A percentile compares a stretch with the other conserved stretches of the same genome.
Evolutionary conservation across 2,113 vertebrate genomes (phyloP).

Genomic region (Channa maculata): DNA sequence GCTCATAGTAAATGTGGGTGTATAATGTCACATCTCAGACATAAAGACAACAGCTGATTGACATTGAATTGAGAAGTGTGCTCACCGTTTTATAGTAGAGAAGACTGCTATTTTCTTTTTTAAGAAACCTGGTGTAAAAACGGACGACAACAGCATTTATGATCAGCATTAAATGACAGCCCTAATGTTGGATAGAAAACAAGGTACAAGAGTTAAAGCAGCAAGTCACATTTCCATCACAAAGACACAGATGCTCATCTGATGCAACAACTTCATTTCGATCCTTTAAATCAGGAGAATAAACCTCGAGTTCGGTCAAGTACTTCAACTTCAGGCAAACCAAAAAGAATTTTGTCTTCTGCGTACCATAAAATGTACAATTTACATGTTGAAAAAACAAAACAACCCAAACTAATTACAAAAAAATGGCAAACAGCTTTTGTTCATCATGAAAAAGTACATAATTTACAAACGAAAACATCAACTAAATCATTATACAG

Average conservation of each 20-base stretch:
- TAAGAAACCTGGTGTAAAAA: constrained; percentile 48
- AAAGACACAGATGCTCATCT: constrained; percentile 74
- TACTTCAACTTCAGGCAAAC: constrained; percentile 72
- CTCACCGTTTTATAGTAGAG: constrained; percentile 17
- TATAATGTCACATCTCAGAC: constrained; percentile 44
- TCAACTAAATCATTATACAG: constrained; percentile 76
- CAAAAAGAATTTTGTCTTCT: constrained; percentile 65
- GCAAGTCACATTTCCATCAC: constrained; percentile 80
- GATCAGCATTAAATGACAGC: constrained; percentile 76
- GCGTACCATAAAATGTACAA: constrained; percentile 79
- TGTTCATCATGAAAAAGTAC: constrained; percentile 72
- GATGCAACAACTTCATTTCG: constrained; percentile 69
- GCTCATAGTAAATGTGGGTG: constrained; percentile 35
- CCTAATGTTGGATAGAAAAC: constrained; percentile 75
- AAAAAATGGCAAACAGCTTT: constrained; percentile 71
- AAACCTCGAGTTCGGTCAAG: constrained; percentile 71
- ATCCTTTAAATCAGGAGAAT: constrained; percentile 69
- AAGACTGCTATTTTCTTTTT: constrained; percentile 14
- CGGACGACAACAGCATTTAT: constrained; percentile 66
- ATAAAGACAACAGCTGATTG: constrained; percentile 44
- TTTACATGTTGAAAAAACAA: constrained; percentile 68
- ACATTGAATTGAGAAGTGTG: constrained; percentile 29
- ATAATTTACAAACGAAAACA: constrained; percentile 80
- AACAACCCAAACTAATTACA: constrained; percentile 45
- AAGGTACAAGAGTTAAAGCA: constrained; percentile 77